These are phyloP conservation scores for Corbicula japonica DNA, from an alignment of 2,888 invertebrate species.

Conservation along the genomic window DNA sequence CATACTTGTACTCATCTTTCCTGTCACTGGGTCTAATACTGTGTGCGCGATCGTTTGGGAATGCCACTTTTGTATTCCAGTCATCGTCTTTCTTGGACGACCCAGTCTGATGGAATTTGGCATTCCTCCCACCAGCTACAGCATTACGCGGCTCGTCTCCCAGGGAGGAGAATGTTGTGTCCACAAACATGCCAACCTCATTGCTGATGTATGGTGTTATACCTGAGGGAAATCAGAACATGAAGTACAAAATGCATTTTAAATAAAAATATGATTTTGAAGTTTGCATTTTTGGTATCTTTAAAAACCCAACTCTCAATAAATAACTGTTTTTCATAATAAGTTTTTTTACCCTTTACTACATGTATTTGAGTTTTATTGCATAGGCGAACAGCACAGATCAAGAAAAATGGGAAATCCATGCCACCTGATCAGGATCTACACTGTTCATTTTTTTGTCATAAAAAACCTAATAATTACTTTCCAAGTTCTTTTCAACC, in stretches of 20 bases:
- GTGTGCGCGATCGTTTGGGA: conserved; percentile 85
- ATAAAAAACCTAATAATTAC: too few species aligned
- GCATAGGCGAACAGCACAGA: too few species aligned
- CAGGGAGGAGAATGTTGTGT: conserved; percentile 79
- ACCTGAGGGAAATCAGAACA: conserved; percentile 78
- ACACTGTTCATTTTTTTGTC: too few species aligned
- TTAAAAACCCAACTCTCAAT: too few species aligned
- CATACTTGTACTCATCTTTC: conserved; percentile 82
- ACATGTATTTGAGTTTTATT: too few species aligned
- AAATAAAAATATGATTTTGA: background rate
- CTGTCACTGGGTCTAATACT: conserved; percentile 84
- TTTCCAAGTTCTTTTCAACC: too few species aligned
- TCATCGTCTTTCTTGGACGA: conserved; percentile 59
- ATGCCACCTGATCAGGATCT: too few species aligned
- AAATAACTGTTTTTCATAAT: too few species aligned
- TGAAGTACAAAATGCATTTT: background rate
- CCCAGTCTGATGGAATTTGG: conserved; percentile 77
- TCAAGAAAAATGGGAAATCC: too few species aligned
- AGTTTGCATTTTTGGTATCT: background rate
- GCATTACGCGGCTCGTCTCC: conserved; percentile 81
- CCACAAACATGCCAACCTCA: conserved; percentile 85
- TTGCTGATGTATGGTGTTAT: conserved; percentile 86
- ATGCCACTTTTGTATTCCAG: conserved; percentile 80
- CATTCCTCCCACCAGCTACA: conserved; percentile 77
- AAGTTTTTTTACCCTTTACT: too few species aligned